Conservation (phyloP, 2,888 invertebrate genomes). For the Diabrotica balteata region DNA sequence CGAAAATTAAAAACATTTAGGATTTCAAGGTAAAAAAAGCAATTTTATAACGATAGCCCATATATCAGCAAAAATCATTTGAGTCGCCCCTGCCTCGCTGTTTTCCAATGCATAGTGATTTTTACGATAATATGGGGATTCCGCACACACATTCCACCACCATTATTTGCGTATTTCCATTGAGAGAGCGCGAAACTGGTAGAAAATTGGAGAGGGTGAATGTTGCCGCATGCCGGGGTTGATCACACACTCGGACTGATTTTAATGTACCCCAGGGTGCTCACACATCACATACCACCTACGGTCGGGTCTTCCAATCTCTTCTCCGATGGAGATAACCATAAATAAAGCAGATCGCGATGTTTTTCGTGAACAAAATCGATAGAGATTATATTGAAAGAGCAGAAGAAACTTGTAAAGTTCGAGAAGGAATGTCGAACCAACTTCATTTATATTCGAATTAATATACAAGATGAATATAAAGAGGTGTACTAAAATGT, state of each 20-base stretch:
- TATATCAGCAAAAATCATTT: neutral
- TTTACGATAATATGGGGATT: conserved; percentile 60
- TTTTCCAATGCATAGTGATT: conserved; percentile 63
- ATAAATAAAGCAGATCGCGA: conserved; percentile 46
- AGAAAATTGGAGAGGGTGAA: conserved; percentile 51
- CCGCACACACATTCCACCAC: conserved; percentile 39
- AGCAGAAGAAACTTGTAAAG: too few species aligned
- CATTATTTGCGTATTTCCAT: conserved; percentile 52
- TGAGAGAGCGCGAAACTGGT: conserved; percentile 48
- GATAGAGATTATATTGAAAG: conserved; percentile 10
- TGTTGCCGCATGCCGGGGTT: conserved; percentile 14
- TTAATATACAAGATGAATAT: too few species aligned
- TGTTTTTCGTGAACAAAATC: conserved; percentile 16
- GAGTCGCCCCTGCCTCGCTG: conserved; percentile 43
- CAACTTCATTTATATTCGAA: too few species aligned
- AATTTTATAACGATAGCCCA: too few species aligned
- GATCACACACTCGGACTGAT: conserved; percentile 41
- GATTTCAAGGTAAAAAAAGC: too few species aligned
- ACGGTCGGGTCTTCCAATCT: conserved; percentile 24
- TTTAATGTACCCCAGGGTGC: conserved; percentile 50
- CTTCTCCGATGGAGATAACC: conserved; percentile 38
- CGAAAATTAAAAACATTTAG: too few species aligned
- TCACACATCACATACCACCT: conserved; percentile 48
- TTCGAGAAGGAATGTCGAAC: too few species aligned
- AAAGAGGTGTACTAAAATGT: too few species aligned